phyloP scores from a whole-genome alignment of 2,888 invertebrate species.

The Lysandra coridon region DNA sequence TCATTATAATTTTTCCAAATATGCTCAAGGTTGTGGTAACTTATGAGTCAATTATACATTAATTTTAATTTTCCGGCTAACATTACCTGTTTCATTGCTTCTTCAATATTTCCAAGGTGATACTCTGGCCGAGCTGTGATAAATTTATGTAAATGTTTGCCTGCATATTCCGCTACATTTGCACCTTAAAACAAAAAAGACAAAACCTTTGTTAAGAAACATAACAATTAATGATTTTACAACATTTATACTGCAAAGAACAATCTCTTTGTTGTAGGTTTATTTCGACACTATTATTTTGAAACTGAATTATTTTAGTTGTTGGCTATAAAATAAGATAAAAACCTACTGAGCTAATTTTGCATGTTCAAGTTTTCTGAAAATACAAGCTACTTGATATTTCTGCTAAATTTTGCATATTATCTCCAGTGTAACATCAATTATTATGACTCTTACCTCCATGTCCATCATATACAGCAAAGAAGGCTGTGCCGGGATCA shows the following conservation, averaged over 20 bases:
- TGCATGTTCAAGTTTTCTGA: too few species aligned
- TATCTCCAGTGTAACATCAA: neutral
- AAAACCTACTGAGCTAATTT: too few species aligned
- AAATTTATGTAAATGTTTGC: slow-evolving; percentile 96
- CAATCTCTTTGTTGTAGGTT: neutral
- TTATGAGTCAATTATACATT: slow-evolving; percentile 8
- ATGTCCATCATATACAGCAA: slow-evolving; percentile 98
- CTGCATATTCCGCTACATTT: slow-evolving; percentile 96
- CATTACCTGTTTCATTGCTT: slow-evolving; percentile 89
- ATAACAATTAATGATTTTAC: too few species aligned
- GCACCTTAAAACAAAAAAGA: slow-evolving; percentile 81
- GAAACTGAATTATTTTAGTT: too few species aligned
- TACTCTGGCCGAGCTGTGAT: slow-evolving; percentile 92
- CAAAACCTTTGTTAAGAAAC: neutral
- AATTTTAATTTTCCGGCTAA: slow-evolving; percentile 14
- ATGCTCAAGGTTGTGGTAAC: slow-evolving; percentile 1
- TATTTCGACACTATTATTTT: neutral
- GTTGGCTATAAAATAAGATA: too few species aligned
- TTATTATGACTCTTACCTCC: slow-evolving; percentile 81
- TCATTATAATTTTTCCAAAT: neutral
- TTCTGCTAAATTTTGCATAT: neutral
- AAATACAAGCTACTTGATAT: neutral
- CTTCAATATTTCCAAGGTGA: slow-evolving; percentile 88
- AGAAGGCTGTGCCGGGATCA: slow-evolving; percentile 95
- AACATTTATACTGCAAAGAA: neutral